Evolutionary conservation across 2,797 vertebrate species (phyloP).

Genomic region (Lithobates pipiens): DNA sequence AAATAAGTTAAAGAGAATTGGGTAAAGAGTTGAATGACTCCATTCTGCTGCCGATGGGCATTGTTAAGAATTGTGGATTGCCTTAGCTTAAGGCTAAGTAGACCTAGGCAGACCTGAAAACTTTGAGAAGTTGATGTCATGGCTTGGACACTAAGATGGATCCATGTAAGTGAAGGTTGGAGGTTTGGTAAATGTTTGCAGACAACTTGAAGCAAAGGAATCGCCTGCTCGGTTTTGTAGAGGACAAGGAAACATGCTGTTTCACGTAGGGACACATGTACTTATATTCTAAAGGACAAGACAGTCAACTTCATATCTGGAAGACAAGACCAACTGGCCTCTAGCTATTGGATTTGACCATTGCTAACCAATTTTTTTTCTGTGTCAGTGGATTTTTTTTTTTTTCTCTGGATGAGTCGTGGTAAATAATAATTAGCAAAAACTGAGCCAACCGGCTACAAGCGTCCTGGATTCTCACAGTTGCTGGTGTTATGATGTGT

Average conservation of each 20-base stretch:
- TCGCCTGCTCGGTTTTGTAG: not conserved
- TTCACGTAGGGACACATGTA: not conserved
- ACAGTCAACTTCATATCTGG: slow-evolving; percentile 16
- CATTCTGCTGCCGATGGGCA: not conserved
- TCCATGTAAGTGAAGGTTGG: not conserved
- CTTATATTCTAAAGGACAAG: slow-evolving; percentile 6
- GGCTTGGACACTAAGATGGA: not conserved
- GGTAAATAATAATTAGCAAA: slow-evolving; percentile 45
- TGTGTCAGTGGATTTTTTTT: slow-evolving; percentile 2
- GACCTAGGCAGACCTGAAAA: not conserved
- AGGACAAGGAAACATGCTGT: not conserved
- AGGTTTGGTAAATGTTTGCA: not conserved
- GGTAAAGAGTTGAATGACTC: slow-evolving; percentile 27
- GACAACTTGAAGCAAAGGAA: not conserved
- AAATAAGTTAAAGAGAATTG: slow-evolving; percentile 21
- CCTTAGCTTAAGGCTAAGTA: slow-evolving; percentile 26
- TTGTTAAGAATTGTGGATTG: slow-evolving; percentile 10
- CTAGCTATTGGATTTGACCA: slow-evolving; percentile 2
- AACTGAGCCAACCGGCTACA: slow-evolving; percentile 31
- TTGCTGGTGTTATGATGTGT: not conserved
- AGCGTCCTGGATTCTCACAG: slow-evolving; percentile 1
- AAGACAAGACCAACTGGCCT: slow-evolving; percentile 31
- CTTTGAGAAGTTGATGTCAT: not conserved
- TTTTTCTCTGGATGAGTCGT: slow-evolving; percentile 6
- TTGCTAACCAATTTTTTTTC: not conserved